Evolutionary conservation across 2,888 invertebrate genomes (phyloP).

Genomic region (Bembecia ichneumoniformis): DNA sequence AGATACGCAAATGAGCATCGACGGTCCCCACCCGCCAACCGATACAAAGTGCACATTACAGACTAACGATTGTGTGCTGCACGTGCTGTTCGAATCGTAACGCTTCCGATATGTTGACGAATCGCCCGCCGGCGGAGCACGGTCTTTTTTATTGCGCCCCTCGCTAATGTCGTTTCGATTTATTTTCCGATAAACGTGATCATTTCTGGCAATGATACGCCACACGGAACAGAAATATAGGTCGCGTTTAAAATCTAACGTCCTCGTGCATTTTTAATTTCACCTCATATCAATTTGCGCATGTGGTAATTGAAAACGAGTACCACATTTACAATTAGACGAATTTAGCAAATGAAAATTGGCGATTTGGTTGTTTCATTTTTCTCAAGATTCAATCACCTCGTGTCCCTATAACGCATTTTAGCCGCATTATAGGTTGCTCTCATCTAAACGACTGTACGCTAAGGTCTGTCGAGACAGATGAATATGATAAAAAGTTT

Average conservation of each 20-base stretch:
- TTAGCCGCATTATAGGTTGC: no score
- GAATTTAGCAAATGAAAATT: no score
- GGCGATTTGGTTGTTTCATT: no score
- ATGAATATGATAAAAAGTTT: no score
- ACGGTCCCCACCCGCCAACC: conserved; percentile 32
- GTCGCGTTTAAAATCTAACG: neutral
- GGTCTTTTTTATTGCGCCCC: neutral
- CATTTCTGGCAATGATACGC: neutral
- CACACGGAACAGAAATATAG: neutral
- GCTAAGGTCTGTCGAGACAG: no score
- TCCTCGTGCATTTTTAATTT: neutral
- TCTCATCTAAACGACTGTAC: no score
- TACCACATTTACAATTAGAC: no score
- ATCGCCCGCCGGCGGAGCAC: neutral
- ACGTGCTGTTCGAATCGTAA: neutral
- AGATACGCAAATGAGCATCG: conserved; percentile 72
- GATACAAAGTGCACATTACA: conserved; percentile 36
- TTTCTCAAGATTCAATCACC: no score
- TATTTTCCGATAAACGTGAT: neutral
- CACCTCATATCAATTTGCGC: neutral
- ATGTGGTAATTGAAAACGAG: neutral
- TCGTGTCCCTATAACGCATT: no score
- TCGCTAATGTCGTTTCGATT: neutral
- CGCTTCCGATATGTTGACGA: neutral
- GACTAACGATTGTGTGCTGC: conserved; percentile 15